Percentiles rank a stretch among this genome's conserved stretches.
Conservation (phyloP, 2,797 vertebrate species). For the Myripristis jacobus region DNA sequence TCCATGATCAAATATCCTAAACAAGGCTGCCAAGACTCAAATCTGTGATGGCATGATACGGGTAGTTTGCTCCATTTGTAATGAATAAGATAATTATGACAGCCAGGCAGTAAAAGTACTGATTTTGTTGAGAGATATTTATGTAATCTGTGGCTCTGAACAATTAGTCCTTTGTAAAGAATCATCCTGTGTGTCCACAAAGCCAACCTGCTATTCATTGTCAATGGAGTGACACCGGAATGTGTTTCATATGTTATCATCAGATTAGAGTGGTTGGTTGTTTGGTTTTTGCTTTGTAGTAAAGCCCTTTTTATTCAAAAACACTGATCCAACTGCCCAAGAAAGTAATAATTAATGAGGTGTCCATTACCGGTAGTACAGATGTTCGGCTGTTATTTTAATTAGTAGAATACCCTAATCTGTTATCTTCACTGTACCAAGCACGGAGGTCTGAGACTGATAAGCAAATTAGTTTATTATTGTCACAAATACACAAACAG, state of each 20-base stretch:
- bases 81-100: background rate
- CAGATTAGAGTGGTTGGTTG: too few relatives aligned
- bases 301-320: background rate
- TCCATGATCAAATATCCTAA: background rate
- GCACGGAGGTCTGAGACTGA: conserved; percentile 74
- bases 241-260: too few relatives aligned
- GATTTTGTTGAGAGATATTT: background rate
- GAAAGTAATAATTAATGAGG: background rate
- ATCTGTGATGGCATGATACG: background rate
- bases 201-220: too few relatives aligned
- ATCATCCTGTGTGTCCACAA: too few relatives aligned
- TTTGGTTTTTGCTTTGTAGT: background rate
- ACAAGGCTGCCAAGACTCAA: background rate
- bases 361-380: conserved; percentile 4
- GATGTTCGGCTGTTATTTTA: conserved; percentile 27
- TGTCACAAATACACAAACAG: conserved; percentile 64
- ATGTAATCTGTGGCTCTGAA: too few relatives aligned
- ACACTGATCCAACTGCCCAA: background rate
- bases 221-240: too few relatives aligned
- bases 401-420: conserved; percentile 39
- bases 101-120: background rate
- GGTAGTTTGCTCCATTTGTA: background rate
- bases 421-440: conserved; percentile 76
- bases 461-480: conserved; percentile 79
- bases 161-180: too few relatives aligned